Conservation (phyloP, 92 coral and sea anemone species). For the Galaxea fascicularis region DNA sequence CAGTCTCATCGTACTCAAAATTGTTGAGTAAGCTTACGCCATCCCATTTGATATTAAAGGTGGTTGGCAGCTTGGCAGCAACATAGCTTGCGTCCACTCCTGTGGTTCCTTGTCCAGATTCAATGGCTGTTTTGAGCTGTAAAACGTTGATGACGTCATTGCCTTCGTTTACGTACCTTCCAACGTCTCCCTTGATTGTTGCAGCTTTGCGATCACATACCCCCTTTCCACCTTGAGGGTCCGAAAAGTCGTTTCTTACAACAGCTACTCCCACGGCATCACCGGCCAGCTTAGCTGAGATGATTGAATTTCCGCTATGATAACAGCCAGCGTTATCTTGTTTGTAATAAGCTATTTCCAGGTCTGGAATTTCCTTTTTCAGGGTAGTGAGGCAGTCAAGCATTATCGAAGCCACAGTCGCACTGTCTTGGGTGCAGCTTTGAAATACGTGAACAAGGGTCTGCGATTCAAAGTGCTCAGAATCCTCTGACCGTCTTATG, state of each 20-base stretch:
- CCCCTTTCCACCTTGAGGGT: background rate
- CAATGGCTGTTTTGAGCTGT: conserved; percentile 46
- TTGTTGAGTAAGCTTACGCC: conserved; percentile 35
- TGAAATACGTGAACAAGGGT: conserved; percentile 47
- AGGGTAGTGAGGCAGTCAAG: conserved; percentile 25
- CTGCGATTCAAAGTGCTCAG: conserved; percentile 37
- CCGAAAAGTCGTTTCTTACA: conserved; percentile 51
- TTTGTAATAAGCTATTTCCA: conserved; percentile 40
- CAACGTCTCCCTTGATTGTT: conserved; percentile 30
- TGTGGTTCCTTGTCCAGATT: no score
- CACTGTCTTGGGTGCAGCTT: conserved; percentile 21
- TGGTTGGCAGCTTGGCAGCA: conserved; percentile 1
- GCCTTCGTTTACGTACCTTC: background rate
- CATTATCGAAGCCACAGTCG: conserved; percentile 34
- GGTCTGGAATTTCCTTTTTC: conserved; percentile 41
- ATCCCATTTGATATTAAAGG: conserved; percentile 23
- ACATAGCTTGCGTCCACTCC: conserved; percentile 41
- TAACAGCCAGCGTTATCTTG: conserved; percentile 55
- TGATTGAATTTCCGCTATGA: conserved; percentile 48
- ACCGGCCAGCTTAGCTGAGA: conserved; percentile 32
- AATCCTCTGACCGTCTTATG: conserved; percentile 41
- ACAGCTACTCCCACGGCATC: conserved; percentile 34
- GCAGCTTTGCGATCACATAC: conserved; percentile 44
- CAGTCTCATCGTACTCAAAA: no score
- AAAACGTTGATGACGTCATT: conserved; percentile 41